Percentiles rank a stretch among this genome's conserved stretches.
These are phyloP conservation scores for Vidua macroura DNA, from an alignment of 2,113 vertebrate species.

Conservation along the genomic window DNA sequence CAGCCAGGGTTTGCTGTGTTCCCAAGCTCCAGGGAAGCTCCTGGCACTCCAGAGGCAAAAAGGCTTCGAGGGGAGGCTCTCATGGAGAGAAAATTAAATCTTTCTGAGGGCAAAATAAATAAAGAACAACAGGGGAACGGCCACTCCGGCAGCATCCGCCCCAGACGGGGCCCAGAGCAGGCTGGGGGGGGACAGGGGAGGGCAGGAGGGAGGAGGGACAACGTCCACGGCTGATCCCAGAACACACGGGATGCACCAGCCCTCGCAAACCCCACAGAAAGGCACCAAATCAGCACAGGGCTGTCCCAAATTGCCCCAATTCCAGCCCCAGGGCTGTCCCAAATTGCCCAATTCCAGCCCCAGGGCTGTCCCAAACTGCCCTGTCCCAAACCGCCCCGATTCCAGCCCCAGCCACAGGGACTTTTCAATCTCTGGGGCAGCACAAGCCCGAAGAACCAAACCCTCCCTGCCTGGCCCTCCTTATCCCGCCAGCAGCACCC, in stretches of 20 bases:
- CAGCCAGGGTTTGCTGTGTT: not conserved
- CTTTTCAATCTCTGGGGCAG: not conserved
- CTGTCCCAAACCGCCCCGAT: not conserved
- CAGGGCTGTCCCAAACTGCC: rapidly evolving
- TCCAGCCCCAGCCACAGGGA: rapidly evolving
- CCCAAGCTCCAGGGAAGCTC: not conserved
- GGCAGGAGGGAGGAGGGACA: not conserved
- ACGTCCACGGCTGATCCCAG: rapidly evolving
- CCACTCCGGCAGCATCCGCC: not conserved
- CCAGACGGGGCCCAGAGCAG: not conserved
- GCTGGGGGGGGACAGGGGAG: not conserved
- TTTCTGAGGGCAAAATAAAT: not conserved
- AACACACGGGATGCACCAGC: rapidly evolving
- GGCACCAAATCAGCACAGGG: not conserved
- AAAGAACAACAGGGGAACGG: not conserved
- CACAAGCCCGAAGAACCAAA: not conserved
- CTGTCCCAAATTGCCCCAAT: not conserved
- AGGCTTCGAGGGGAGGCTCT: not conserved
- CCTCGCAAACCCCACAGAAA: rapidly evolving
- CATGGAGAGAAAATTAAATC: not conserved
- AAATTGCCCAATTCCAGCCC: not conserved
- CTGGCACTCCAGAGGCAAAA: not conserved
- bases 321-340: rapidly evolving
- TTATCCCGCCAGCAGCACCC: not conserved
- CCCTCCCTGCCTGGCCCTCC: not conserved